phyloP scores from a whole-genome alignment of 2,888 invertebrate species.

The Craniophora ligustri region DNA sequence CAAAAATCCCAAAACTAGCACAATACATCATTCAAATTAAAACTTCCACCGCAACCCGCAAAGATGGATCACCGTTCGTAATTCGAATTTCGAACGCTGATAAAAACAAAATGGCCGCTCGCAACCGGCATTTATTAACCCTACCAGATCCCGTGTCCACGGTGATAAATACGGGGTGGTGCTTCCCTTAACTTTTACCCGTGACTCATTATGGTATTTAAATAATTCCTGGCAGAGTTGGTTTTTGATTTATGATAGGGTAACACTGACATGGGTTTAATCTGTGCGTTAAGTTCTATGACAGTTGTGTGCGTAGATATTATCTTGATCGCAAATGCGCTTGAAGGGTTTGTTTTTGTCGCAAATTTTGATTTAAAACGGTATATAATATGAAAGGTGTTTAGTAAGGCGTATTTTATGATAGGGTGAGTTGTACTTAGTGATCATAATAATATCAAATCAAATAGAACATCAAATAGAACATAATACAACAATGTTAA shows the following conservation, averaged over 20 bases:
- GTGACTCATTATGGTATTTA: conserved; percentile 88
- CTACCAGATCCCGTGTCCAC: conserved; percentile 78
- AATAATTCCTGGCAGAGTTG: conserved; percentile 83
- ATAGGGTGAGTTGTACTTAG: too few relatives aligned
- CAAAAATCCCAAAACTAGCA: conserved; percentile 26
- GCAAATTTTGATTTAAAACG: too few relatives aligned
- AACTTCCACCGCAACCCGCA: conserved; percentile 56
- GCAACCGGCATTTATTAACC: conserved; percentile 83
- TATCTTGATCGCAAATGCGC: conserved; percentile 61
- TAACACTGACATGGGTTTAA: conserved; percentile 76
- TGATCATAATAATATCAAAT: too few relatives aligned
- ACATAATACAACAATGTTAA: too few relatives aligned
- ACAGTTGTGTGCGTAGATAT: conserved; percentile 59
- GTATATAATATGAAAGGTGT: too few relatives aligned
- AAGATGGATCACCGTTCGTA: conserved; percentile 78
- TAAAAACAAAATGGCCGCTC: conserved; percentile 80
- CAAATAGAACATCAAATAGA: too few relatives aligned
- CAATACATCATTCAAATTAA: conserved; percentile 67
- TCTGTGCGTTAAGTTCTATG: conserved; percentile 65
- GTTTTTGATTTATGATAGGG: conserved; percentile 83
- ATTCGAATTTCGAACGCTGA: conserved; percentile 80
- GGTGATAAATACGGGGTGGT: conserved; percentile 81
- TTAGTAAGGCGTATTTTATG: too few relatives aligned
- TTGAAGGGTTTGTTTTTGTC: conserved; percentile 56
- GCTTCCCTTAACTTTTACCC: conserved; percentile 79